A percentile compares a stretch with the other conserved stretches of the same genome.
Evolutionary conservation across 1,140 invertebrate genomes (phyloP).

Genomic region (Papilio dardanus): DNA sequence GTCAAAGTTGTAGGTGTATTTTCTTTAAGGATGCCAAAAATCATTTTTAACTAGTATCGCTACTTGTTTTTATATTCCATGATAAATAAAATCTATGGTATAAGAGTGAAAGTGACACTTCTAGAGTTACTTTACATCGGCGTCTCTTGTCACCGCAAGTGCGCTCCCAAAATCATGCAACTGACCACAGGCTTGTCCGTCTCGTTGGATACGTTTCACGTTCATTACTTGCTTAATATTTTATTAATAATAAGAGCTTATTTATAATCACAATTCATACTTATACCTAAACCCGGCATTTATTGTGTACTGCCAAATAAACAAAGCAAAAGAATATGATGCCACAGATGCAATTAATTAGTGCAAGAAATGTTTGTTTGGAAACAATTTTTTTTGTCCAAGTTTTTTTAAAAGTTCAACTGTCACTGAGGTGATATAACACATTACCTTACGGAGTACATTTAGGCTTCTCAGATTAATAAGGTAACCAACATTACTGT

Average conservation of each 20-base stretch:
- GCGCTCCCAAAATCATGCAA: constrained; percentile 66
- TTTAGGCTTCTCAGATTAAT: background rate
- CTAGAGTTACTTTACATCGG: constrained; percentile 48
- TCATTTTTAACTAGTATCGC: background rate
- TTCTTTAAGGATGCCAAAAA: too few species aligned
- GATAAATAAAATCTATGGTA: background rate
- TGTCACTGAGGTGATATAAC: too few species aligned
- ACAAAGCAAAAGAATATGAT: too few species aligned
- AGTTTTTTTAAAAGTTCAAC: too few species aligned
- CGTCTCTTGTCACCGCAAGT: constrained; percentile 59
- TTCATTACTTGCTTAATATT: constrained; percentile 17
- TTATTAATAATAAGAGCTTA: constrained; percentile 26
- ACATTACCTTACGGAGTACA: too few species aligned
- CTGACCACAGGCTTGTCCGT: constrained; percentile 63
- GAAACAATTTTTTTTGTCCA: too few species aligned
- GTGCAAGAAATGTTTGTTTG: too few species aligned
- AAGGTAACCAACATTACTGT: background rate
- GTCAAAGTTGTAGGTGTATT: too few species aligned
- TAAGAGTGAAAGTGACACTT: constrained; percentile 29
- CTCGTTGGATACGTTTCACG: constrained; percentile 61
- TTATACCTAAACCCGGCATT: too few species aligned
- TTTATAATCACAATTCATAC: background rate
- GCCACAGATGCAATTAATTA: too few species aligned
- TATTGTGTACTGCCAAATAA: too few species aligned
- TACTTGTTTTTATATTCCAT: background rate